Evolutionary conservation across 1,140 invertebrate genomes (phyloP).

Genomic region (Brachionus angularis): DNA sequence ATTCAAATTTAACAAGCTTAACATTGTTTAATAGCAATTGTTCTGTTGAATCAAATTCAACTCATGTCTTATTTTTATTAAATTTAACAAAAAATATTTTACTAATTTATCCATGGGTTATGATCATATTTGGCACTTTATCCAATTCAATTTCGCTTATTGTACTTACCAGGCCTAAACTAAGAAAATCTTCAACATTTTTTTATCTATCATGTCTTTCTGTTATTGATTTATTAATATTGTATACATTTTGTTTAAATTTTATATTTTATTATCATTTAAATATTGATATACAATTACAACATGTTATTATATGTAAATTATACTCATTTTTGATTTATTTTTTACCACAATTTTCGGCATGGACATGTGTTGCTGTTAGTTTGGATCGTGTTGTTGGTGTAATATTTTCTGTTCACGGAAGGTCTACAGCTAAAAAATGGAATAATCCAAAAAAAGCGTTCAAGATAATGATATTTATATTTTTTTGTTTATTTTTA

Average conservation of each 20-base stretch:
- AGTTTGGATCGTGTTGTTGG: constrained; percentile 41
- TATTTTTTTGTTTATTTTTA: constrained; percentile 3
- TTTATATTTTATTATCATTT: constrained; percentile 26
- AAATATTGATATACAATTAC: constrained; percentile 8
- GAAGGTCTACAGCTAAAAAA: constrained; percentile 15
- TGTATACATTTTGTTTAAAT: constrained; percentile 40
- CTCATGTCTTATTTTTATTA: neutral
- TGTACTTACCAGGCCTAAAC: constrained; percentile 19
- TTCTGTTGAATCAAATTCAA: too few species aligned
- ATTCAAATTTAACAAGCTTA: too few species aligned
- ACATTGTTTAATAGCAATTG: too few species aligned
- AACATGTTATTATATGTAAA: constrained; percentile 12
- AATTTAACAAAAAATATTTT: constrained; percentile 1
- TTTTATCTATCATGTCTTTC: constrained; percentile 40
- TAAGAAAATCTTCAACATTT: constrained; percentile 35
- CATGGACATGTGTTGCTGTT: constrained; percentile 41
- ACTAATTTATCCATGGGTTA: constrained; percentile 21
- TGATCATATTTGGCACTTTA: constrained; percentile 36
- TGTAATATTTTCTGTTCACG: constrained; percentile 32
- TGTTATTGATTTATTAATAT: constrained; percentile 18
- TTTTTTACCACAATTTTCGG: constrained; percentile 41
- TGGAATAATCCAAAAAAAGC: constrained; percentile 26
- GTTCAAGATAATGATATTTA: neutral
- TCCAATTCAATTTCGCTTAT: constrained; percentile 26
- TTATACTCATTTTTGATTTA: constrained; percentile 42